Percentiles rank a stretch among this genome's conserved stretches.
Conservation (phyloP, 2,888 invertebrate genomes). For the Ferdinandea cuprea region DNA sequence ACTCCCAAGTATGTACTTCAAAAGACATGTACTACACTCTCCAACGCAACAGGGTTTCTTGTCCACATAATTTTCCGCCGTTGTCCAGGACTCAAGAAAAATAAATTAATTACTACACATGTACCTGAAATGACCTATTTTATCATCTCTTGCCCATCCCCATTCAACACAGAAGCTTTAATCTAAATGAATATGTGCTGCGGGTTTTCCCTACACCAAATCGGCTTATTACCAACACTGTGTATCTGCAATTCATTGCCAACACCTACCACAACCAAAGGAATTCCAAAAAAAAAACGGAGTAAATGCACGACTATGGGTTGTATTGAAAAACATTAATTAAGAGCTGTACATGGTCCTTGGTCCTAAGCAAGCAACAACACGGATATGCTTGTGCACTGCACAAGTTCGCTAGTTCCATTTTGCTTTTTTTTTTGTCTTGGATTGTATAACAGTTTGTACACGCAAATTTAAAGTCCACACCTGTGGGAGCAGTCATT, state of each 20-base stretch:
- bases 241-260: conserved; percentile 47
- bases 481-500: conserved; percentile 74
- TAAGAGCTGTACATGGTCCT: conserved; percentile 48
- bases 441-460: conserved; percentile 42
- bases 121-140: conserved; percentile 54
- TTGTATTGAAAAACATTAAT: conserved; percentile 68
- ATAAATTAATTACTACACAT: conserved; percentile 12
- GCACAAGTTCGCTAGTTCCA: conserved; percentile 12
- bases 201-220: conserved; percentile 33
- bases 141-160: conserved; percentile 36
- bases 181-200: conserved; percentile 38
- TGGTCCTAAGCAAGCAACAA: conserved; percentile 36
- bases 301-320: conserved; percentile 46
- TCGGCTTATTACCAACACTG: conserved; percentile 54
- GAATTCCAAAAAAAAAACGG: conserved; percentile 50
- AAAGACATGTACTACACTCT: no score
- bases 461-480: conserved; percentile 73
- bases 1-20: no score
- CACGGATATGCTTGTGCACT: conserved; percentile 55
- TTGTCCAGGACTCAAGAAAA: neutral
- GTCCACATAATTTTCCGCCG: neutral
- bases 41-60: no score
- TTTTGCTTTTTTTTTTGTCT: neutral
- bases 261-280: conserved; percentile 9
- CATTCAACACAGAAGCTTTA: conserved; percentile 1